Evolutionary conservation across 1,140 invertebrate genomes (phyloP).

Genomic region (Eriosoma lanigerum): DNA sequence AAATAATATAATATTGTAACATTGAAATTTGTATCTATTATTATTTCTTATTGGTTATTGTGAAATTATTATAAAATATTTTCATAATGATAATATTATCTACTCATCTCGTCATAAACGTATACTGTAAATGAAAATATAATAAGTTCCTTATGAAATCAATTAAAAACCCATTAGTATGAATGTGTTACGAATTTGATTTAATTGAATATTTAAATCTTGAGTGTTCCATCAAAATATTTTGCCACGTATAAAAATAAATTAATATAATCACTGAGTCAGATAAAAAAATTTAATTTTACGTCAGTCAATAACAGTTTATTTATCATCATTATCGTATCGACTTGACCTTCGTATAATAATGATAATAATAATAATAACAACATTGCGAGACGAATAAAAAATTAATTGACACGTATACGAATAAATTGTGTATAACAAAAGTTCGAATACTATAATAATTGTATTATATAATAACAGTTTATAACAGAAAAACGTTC

Average conservation of each 20-base stretch:
- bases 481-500: not conserved
- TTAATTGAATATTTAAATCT: not conserved
- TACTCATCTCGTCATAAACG: too few species aligned
- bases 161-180: not conserved
- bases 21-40: too few species aligned
- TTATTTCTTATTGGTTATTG: too few species aligned
- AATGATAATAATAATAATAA: not conserved
- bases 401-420: constrained; percentile 15
- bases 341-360: not conserved
- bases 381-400: not conserved
- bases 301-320: not conserved
- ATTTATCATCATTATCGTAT: not conserved
- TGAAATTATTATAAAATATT: too few species aligned
- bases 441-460: too few species aligned
- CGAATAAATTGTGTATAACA: not conserved
- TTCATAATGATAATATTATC: too few species aligned
- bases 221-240: not conserved
- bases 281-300: not conserved
- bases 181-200: not conserved
- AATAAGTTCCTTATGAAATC: too few species aligned
- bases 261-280: not conserved
- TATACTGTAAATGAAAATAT: too few species aligned
- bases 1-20: too few species aligned
- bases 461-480: too few species aligned
- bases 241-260: not conserved